Conservation (phyloP, 1,140 invertebrate genomes). For the Cotesia glomerata region DNA sequence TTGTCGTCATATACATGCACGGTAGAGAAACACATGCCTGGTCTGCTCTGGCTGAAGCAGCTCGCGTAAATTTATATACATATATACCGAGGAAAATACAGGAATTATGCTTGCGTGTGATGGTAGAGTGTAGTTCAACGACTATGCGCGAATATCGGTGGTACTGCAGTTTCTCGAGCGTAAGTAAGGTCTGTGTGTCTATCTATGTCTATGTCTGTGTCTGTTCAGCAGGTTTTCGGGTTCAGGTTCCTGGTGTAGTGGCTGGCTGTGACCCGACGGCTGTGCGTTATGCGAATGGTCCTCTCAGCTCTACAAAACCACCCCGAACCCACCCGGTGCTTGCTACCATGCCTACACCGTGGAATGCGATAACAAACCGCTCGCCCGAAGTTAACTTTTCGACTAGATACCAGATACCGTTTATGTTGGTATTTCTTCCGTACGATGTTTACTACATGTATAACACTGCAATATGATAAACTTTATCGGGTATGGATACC, state of each 20-base stretch:
- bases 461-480: too few species aligned
- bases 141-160: constrained; percentile 15
- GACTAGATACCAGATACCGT: too few species aligned
- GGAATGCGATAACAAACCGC: too few species aligned
- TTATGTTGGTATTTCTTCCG: too few species aligned
- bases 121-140: neutral
- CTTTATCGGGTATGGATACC: too few species aligned
- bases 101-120: constrained; percentile 30
- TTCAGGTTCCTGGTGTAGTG: too few species aligned
- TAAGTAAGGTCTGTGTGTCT: constrained; percentile 17
- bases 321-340: neutral
- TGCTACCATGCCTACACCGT: neutral
- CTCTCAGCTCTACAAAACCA: neutral
- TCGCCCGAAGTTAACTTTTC: too few species aligned
- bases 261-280: neutral
- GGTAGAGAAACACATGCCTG: neutral
- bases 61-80: constrained; percentile 32
- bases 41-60: constrained; percentile 4
- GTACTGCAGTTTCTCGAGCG: constrained; percentile 20
- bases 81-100: constrained; percentile 30
- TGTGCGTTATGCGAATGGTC: constrained; percentile 12
- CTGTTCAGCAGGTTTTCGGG: constrained; percentile 8
- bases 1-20: constrained; percentile 31
- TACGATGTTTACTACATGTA: too few species aligned
- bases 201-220: neutral